phyloP scores from a whole-genome alignment of 2,888 invertebrate species.

The Nowickia ferox region DNA sequence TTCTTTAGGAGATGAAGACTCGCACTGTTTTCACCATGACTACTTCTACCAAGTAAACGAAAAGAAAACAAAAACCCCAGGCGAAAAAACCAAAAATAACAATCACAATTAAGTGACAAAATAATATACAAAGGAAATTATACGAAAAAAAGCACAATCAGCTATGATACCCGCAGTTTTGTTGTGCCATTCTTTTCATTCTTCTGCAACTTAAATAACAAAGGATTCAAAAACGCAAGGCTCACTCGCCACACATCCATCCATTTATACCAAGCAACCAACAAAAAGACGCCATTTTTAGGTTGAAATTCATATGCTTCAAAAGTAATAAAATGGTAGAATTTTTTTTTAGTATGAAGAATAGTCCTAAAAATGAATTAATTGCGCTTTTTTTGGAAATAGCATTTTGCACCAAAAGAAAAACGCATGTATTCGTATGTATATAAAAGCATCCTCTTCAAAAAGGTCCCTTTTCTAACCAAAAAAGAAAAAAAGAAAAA shows the following conservation, averaged over 20 bases:
- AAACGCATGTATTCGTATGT: too few species aligned
- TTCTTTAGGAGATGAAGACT: slow-evolving; percentile 44
- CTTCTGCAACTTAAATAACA: slow-evolving; percentile 4
- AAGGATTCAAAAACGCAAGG: slow-evolving; percentile 34
- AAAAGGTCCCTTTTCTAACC: slow-evolving; percentile 27
- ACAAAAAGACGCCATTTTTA: slow-evolving; percentile 54
- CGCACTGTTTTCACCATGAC: slow-evolving; percentile 3
- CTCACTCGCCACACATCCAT: slow-evolving; percentile 2
- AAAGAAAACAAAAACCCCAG: slow-evolving; percentile 55
- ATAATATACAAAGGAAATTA: slow-evolving; percentile 34
- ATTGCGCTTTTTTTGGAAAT: slow-evolving; percentile 50
- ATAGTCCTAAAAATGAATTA: slow-evolving; percentile 53
- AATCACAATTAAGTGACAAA: slow-evolving; percentile 71
- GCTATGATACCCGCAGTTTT: slow-evolving; percentile 62
- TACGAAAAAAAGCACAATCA: slow-evolving; percentile 47
- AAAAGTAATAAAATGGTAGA: slow-evolving; percentile 36
- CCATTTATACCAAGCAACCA: not conserved
- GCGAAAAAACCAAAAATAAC: slow-evolving; percentile 57
- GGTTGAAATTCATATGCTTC: slow-evolving; percentile 29
- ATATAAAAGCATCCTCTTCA: slow-evolving; percentile 23
- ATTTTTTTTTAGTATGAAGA: slow-evolving; percentile 14
- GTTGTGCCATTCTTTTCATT: not conserved
- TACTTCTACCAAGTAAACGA: slow-evolving; percentile 3
- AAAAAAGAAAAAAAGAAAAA: too few species aligned
- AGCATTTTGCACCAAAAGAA: slow-evolving; percentile 13